Conservation (phyloP, 2,888 invertebrate species). For the Dinocampus coccinellae region DNA sequence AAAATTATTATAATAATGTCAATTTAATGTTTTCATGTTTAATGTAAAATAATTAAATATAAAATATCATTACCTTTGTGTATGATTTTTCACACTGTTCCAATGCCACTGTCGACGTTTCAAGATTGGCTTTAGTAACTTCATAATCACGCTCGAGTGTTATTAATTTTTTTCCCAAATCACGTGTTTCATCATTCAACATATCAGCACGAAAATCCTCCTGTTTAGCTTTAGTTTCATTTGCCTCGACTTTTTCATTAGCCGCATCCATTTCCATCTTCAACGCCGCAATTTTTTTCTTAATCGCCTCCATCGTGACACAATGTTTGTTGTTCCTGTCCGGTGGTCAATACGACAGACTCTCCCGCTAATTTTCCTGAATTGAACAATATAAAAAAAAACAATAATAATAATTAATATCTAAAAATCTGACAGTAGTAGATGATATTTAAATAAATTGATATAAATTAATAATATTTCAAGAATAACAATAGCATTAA, state of each 20-base stretch:
- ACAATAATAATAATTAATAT: background rate
- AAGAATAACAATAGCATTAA: background rate
- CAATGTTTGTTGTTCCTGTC: slow-evolving; percentile 23
- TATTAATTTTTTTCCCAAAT: slow-evolving; percentile 93
- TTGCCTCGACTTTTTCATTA: slow-evolving; percentile 76
- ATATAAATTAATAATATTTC: background rate
- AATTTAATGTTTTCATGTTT: background rate
- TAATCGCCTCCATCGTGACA: slow-evolving; percentile 78
- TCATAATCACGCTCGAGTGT: slow-evolving; percentile 94
- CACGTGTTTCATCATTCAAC: slow-evolving; percentile 92
- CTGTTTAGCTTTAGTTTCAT: slow-evolving; percentile 75
- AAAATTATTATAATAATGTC: slow-evolving; percentile 13
- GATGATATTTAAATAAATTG: background rate
- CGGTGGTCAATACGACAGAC: slow-evolving; percentile 25
- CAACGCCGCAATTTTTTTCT: slow-evolving; percentile 82
- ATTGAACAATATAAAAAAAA: slow-evolving; percentile 9
- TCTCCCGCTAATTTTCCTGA: slow-evolving; percentile 28
- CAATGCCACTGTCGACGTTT: slow-evolving; percentile 90
- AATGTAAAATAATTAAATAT: background rate
- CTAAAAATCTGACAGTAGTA: background rate
- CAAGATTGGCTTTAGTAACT: slow-evolving; percentile 88
- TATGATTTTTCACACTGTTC: slow-evolving; percentile 95
- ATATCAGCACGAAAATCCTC: slow-evolving; percentile 68
- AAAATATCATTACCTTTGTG: slow-evolving; percentile 75
- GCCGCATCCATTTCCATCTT: slow-evolving; percentile 81